A percentile compares a stretch with the other conserved stretches of the same genome.
phyloP scores from a whole-genome alignment of 2,888 invertebrate genomes.

The Drosophila nigricruria region DNA sequence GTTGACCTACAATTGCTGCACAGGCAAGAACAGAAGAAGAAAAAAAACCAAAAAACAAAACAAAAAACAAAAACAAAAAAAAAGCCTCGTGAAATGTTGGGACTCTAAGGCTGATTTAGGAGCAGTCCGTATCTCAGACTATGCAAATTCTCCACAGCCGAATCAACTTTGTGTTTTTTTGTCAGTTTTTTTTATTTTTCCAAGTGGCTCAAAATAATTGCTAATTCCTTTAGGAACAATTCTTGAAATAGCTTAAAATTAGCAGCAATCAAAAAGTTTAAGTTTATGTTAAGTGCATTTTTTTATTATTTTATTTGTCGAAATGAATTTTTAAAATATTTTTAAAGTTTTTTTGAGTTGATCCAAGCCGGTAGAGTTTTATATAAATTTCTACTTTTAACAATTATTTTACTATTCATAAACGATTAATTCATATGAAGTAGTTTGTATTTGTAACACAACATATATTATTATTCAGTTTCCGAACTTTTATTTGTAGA shows the following conservation, averaged over 20 bases:
- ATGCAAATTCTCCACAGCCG: constrained; percentile 23
- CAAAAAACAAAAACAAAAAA: constrained; percentile 5
- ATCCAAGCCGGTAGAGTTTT: background rate
- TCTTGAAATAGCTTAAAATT: background rate
- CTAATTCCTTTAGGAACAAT: background rate
- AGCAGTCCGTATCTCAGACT: constrained; percentile 27
- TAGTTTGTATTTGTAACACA: no score
- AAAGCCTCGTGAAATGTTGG: constrained; percentile 47
- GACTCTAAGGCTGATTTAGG: constrained; percentile 67
- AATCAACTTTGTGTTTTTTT: constrained; percentile 24
- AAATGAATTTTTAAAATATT: background rate
- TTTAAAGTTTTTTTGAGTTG: background rate
- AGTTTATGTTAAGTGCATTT: background rate
- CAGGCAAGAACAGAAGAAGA: constrained; percentile 11
- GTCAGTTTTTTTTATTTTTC: background rate
- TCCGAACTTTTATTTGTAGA: no score
- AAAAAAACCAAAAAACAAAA: background rate
- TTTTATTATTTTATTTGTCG: background rate
- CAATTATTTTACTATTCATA: no score
- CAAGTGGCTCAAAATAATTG: background rate
- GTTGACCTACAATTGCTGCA: constrained; percentile 69
- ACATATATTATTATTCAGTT: no score
- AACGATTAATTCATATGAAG: no score
- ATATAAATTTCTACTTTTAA: background rate
- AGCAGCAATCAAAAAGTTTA: background rate